Base-by-base conservation (phyloP, 2,888 invertebrate genomes). In the Deilephila elpenor region DNA sequence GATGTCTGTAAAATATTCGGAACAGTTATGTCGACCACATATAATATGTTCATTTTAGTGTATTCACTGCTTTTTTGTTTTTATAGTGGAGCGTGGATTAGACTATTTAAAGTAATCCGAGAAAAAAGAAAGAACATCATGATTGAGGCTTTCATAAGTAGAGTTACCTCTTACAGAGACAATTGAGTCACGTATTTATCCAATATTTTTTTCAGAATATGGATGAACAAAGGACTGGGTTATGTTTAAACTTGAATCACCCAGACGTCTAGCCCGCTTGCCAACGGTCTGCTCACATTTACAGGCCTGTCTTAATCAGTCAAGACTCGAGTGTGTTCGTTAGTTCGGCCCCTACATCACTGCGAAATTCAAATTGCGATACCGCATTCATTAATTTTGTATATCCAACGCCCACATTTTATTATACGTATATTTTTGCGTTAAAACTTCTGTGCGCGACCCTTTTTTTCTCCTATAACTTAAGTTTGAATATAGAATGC, bases 391-490 rank as follows among this genome's bases (percentile, higher is more conserved):
- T 56, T 56, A 56, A 64, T 64, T 64, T 37, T n/a, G 37, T 17
- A 60, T 29, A 29, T 29, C 56, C 56, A 56, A 32, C 11, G 29
- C 60, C 32, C 60, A 60, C 25, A 29, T n/a, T 7, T 37, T 64
- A n/a, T 56, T 5, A 56, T 64, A 44, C 20, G 37, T 64, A 37
- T n/a, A 20, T 64, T 67, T 67, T 25, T 62, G 34, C n/a, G 17
- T 51, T 67, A 67, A 67, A 67, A 44, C 67, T 51, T 67, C 14
- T 20, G 44, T 51, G 51, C 64, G 20, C 67, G 51, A 67, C 64
- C 44, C 64, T 44, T 25, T 60, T 53, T 72, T 71, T 71, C 75
- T 71, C 76, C 75, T 74, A 59, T 75, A 73, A 59, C 77, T 80
- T 78, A 64, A 25, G 59, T 73, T 75, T 59, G 62, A 53, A 70